Evolutionary conservation across 2,113 vertebrate species (phyloP).

Genomic region (Tetrao urogallus): DNA sequence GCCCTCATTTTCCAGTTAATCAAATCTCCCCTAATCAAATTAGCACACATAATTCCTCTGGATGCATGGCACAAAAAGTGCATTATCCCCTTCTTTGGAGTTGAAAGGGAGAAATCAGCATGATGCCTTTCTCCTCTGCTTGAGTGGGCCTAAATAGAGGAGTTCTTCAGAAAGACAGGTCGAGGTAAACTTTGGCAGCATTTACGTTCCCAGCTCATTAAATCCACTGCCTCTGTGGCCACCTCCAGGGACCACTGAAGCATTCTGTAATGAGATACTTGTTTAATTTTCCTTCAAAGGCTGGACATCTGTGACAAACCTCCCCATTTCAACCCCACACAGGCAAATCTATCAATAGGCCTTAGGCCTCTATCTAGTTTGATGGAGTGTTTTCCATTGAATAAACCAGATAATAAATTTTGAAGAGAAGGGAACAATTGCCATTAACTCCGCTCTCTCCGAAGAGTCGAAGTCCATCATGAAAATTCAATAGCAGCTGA

Average conservation of each 20-base stretch:
- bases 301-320: slow-evolving; percentile 98
- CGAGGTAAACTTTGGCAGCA: slow-evolving; percentile 96
- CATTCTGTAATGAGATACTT: slow-evolving; percentile 99
- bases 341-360: slow-evolving; percentile 98
- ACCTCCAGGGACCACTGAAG: slow-evolving; percentile 98
- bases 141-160: slow-evolving; percentile 92
- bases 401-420: slow-evolving; percentile 99
- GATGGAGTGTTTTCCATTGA: slow-evolving; percentile 99
- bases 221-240: slow-evolving; percentile 93
- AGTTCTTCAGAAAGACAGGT: slow-evolving; percentile 93
- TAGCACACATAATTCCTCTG: slow-evolving; percentile 99
- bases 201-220: slow-evolving; percentile 99
- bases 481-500: slow-evolving; percentile 99
- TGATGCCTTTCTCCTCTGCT: slow-evolving; percentile 95
- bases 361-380: slow-evolving; percentile 94
- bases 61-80: slow-evolving; percentile 98
- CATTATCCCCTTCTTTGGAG: slow-evolving; percentile 97
- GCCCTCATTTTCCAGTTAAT: slow-evolving; percentile 99
- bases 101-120: slow-evolving; percentile 95
- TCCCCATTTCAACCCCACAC: slow-evolving; percentile 90
- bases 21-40: slow-evolving; percentile 99
- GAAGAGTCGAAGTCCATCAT: slow-evolving; percentile 97
- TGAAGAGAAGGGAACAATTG: slow-evolving; percentile 96
- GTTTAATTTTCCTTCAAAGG: slow-evolving; percentile 99
- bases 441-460: slow-evolving; percentile 97